These are phyloP conservation scores for Ectemnius lituratus DNA, from an alignment of 2,888 invertebrate genomes.

Conservation along the genomic window DNA sequence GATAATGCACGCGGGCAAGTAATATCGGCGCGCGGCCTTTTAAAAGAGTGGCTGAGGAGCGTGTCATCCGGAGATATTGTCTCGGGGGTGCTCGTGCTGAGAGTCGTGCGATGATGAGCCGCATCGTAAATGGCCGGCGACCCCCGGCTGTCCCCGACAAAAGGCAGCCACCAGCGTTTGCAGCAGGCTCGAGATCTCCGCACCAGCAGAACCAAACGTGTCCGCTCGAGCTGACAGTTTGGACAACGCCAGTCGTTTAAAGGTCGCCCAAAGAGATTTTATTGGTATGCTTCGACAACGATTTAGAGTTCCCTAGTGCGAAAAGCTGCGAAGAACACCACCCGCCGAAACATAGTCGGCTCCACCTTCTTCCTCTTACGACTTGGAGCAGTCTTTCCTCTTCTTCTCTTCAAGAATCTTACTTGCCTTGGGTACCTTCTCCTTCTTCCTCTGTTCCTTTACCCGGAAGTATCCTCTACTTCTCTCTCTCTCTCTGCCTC, in stretches of 20 bases:
- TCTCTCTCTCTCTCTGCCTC: not conserved
- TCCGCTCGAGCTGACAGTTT: not conserved
- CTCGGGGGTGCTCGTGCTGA: constrained; percentile 15
- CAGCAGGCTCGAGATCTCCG: constrained; percentile 29
- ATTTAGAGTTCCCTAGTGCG: not conserved
- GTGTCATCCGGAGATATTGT: constrained; percentile 45
- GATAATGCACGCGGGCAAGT: no score
- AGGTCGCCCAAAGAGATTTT: constrained; percentile 34
- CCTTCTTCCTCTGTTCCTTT: constrained; percentile 16
- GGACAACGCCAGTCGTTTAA: constrained; percentile 30
- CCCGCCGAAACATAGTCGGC: constrained; percentile 5
- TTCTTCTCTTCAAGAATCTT: no score
- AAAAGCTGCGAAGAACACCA: constrained; percentile 3
- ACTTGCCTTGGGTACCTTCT: not conserved
- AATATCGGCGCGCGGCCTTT: no score
- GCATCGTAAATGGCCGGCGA: constrained; percentile 26
- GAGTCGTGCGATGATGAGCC: constrained; percentile 46
- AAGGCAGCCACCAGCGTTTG: constrained; percentile 46
- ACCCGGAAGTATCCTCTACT: not conserved
- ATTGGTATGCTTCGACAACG: constrained; percentile 24
- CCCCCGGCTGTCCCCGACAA: constrained; percentile 20
- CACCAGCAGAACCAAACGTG: constrained; percentile 16
- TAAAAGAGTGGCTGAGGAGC: constrained; percentile 19
- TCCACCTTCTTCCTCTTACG: constrained; percentile 1
- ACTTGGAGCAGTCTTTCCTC: not conserved